phyloP scores from a whole-genome alignment of 1,140 invertebrate genomes.

The Drosophila funebris region DNA sequence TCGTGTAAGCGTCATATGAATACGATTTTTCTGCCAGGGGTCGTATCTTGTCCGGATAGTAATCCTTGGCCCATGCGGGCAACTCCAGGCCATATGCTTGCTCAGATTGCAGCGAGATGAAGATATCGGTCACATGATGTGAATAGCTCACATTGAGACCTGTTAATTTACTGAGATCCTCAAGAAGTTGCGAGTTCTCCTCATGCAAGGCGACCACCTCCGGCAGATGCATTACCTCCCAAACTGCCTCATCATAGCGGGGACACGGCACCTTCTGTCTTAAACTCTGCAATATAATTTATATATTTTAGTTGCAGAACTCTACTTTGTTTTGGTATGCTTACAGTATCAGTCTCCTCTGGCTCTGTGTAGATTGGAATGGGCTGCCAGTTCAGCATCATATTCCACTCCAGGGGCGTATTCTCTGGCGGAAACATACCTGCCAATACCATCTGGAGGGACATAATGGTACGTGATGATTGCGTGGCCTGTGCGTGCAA shows the following conservation, averaged over 20 bases:
- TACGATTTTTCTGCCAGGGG: slow-evolving; percentile 85
- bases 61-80: slow-evolving; percentile 86
- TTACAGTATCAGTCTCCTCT: slow-evolving; percentile 85
- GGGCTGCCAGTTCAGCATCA: slow-evolving; percentile 89
- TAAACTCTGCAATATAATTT: slow-evolving; percentile 79
- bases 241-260: slow-evolving; percentile 85
- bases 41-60: slow-evolving; percentile 86
- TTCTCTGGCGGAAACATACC: slow-evolving; percentile 88
- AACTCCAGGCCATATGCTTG: slow-evolving; percentile 85
- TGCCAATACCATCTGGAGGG: slow-evolving; percentile 88
- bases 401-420: slow-evolving; percentile 86
- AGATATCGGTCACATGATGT: slow-evolving; percentile 87
- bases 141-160: slow-evolving; percentile 85
- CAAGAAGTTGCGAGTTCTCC: slow-evolving; percentile 84
- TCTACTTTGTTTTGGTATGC: neutral
- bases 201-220: slow-evolving; percentile 84
- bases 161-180: slow-evolving; percentile 85
- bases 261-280: slow-evolving; percentile 85
- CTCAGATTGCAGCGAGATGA: slow-evolving; percentile 87
- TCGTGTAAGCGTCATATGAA: slow-evolving; percentile 86
- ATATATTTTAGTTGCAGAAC: neutral
- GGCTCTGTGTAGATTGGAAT: slow-evolving; percentile 88
- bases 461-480: slow-evolving; percentile 90
- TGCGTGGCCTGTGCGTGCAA: slow-evolving; percentile 89
- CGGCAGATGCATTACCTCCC: slow-evolving; percentile 83